These are phyloP conservation scores for Ophioderma brevispina DNA, from an alignment of 35 echinoderm and acorn worm species.

Conservation along the genomic window DNA sequence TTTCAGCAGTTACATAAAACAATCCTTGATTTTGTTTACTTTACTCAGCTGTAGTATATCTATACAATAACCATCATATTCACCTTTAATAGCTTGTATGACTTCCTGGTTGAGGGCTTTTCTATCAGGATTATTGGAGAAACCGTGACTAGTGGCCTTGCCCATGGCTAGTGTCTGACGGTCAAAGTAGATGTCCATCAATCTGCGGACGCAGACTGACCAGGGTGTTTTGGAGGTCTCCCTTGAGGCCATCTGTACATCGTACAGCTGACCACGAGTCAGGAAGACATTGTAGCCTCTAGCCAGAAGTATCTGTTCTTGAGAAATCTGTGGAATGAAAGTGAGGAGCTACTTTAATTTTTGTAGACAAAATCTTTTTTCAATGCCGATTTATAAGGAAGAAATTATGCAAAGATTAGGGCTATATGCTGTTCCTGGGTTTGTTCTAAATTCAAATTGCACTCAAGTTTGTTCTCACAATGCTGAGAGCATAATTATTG, in stretches of 20 bases:
- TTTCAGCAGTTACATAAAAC: background rate
- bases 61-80: no score
- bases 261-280: background rate
- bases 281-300: constrained; percentile 47
- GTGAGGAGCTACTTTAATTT: no score
- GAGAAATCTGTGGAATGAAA: constrained; percentile 7
- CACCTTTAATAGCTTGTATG: constrained; percentile 44
- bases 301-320: constrained; percentile 27
- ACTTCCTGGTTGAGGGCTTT: constrained; percentile 37
- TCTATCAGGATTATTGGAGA: constrained; percentile 20
- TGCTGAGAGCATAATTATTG: no score
- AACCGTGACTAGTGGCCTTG: constrained; percentile 19
- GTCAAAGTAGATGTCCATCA: constrained; percentile 48
- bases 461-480: no score
- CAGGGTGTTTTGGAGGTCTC: constrained; percentile 28
- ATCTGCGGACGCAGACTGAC: constrained; percentile 33
- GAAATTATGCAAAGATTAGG: no score
- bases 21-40: background rate
- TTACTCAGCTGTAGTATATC: no score
- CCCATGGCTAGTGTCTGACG: constrained; percentile 54
- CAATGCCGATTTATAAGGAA: no score
- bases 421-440: no score
- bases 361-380: no score
- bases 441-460: no score
- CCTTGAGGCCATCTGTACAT: constrained; percentile 31